phyloP scores from a whole-genome alignment of 2,888 invertebrate genomes.

The Beris morrisii region DNA sequence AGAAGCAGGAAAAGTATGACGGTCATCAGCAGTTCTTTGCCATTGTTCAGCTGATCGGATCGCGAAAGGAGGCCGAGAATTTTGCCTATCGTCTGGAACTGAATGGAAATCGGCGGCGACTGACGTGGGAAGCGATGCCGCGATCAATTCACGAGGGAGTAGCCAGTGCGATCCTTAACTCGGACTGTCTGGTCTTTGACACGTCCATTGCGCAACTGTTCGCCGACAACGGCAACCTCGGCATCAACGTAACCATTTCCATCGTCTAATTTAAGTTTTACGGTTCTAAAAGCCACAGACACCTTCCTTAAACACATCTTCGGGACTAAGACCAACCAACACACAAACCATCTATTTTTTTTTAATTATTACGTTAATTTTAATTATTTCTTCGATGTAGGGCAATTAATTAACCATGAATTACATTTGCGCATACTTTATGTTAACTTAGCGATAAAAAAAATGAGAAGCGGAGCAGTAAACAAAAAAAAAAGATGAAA shows the following conservation, averaged over 20 bases:
- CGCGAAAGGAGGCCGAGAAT: constrained; percentile 97
- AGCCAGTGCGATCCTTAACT: constrained; percentile 94
- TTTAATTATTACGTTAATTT: too few species aligned
- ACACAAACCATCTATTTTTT: too few species aligned
- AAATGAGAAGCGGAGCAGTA: too few species aligned
- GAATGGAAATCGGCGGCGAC: constrained; percentile 89
- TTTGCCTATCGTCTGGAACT: constrained; percentile 97
- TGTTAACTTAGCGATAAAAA: too few species aligned
- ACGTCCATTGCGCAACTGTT: constrained; percentile 97
- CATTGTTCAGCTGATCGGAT: constrained; percentile 98
- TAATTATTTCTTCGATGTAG: too few species aligned
- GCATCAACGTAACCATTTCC: constrained; percentile 99
- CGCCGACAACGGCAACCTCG: constrained; percentile 98
- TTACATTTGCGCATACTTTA: too few species aligned
- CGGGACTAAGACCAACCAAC: too few species aligned
- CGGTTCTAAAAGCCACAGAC: too few species aligned
- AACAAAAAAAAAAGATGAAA: too few species aligned
- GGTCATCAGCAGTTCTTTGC: constrained; percentile 97
- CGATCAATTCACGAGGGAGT: constrained; percentile 98
- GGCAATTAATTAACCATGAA: too few species aligned
- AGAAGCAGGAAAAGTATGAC: constrained; percentile 97
- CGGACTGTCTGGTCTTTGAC: constrained; percentile 98
- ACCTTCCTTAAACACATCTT: too few species aligned
- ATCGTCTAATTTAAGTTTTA: constrained; percentile 64
- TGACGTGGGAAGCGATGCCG: constrained; percentile 99